These are phyloP conservation scores for Echiichthys vipera DNA, from an alignment of 2,797 vertebrate genomes.

Conservation along the genomic window DNA sequence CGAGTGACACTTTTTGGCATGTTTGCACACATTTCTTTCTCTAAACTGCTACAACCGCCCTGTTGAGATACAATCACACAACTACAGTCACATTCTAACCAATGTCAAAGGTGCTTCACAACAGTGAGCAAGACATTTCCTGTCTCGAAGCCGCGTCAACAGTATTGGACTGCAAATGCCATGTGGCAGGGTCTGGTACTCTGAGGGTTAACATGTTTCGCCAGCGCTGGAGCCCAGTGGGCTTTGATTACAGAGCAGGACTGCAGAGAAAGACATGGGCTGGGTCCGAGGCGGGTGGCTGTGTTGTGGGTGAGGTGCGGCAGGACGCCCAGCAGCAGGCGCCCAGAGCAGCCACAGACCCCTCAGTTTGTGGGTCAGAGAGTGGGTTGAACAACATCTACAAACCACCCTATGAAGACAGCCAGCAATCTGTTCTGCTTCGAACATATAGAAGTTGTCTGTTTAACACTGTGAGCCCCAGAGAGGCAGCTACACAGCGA, in stretches of 20 bases:
- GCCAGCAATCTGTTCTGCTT: constrained; percentile 18
- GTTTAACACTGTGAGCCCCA: background rate
- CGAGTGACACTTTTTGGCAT: background rate
- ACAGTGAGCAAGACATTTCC: no score
- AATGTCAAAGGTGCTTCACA: background rate
- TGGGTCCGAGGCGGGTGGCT: constrained; percentile 59
- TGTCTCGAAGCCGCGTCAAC: background rate
- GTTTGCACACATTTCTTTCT: background rate
- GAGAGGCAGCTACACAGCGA: background rate
- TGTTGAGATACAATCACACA: background rate
- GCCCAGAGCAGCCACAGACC: constrained; percentile 53
- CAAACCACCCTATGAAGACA: constrained; percentile 46
- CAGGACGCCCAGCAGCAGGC: constrained; percentile 60
- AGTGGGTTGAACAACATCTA: constrained; percentile 46
- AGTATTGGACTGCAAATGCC: constrained; percentile 3
- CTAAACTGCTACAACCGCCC: background rate
- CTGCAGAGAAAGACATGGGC: constrained; percentile 59
- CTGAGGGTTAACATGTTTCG: constrained; percentile 61
- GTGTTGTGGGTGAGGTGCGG: constrained; percentile 74
- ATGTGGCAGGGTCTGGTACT: constrained; percentile 26
- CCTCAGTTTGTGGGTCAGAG: constrained; percentile 61
- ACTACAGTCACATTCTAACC: background rate
- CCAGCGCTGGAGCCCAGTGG: constrained; percentile 43
- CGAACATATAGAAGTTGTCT: constrained; percentile 11
- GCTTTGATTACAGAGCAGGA: constrained; percentile 76